These are phyloP conservation scores for Lepidostoma basale DNA, from an alignment of 1,140 invertebrate species.

Conservation along the genomic window DNA sequence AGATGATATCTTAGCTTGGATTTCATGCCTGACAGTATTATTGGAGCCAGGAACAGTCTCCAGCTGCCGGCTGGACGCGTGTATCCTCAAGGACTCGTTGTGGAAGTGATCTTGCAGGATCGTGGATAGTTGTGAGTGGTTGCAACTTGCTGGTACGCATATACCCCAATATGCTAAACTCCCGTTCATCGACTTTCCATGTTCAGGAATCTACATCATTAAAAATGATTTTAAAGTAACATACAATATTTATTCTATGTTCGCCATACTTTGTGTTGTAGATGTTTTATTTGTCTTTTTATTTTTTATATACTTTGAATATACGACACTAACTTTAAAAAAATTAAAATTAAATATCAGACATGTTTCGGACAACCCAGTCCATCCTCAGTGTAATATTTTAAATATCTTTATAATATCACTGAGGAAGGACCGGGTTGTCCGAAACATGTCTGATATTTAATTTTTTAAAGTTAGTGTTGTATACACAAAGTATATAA, in stretches of 20 bases:
- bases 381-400: too few species aligned
- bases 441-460: too few species aligned
- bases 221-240: neutral
- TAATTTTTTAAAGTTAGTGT: too few species aligned
- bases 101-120: slow-evolving; percentile 4
- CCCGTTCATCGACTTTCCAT: neutral
- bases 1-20: neutral
- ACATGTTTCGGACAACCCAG: too few species aligned
- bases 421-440: too few species aligned
- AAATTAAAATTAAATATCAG: too few species aligned
- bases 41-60: neutral
- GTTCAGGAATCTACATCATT: neutral
- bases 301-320: too few species aligned
- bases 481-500: too few species aligned
- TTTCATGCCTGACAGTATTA: neutral
- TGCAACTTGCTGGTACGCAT: slow-evolving; percentile 3
- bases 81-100: neutral
- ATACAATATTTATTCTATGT: neutral
- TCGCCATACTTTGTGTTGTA: neutral
- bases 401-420: too few species aligned
- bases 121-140: neutral
- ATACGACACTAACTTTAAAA: too few species aligned
- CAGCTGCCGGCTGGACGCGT: neutral
- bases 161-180: neutral
- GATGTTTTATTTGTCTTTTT: neutral